Conservation (phyloP, 2,888 invertebrate genomes). For the Hypercompe scribonia region DNA sequence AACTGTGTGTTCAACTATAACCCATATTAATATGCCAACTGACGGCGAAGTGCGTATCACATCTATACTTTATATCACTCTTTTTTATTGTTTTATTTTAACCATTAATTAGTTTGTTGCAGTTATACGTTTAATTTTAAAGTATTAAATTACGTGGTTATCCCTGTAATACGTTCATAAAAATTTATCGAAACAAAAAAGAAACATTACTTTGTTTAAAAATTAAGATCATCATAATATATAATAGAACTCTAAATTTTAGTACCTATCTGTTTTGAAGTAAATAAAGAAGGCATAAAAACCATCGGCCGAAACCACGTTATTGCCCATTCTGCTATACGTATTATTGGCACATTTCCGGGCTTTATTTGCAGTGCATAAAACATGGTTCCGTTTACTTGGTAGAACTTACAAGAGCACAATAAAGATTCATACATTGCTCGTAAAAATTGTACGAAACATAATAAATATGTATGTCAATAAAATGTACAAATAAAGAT, state of each 20-base stretch:
- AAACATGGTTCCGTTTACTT: constrained; percentile 30
- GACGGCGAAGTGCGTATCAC: no score
- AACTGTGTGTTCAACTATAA: no score
- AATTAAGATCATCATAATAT: constrained; percentile 42
- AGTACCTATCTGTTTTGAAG: constrained; percentile 56
- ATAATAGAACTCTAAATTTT: constrained; percentile 51
- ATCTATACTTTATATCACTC: no score
- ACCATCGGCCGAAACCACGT: constrained; percentile 53
- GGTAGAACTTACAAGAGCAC: constrained; percentile 21
- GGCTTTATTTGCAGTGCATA: constrained; percentile 54
- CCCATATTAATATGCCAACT: no score
- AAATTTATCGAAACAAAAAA: neutral
- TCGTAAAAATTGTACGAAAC: neutral
- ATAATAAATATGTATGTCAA: neutral
- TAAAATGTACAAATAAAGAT: neutral
- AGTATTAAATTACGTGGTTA: neutral
- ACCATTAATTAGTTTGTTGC: no score
- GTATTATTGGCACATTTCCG: constrained; percentile 53
- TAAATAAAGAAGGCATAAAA: constrained; percentile 57
- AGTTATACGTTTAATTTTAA: neutral
- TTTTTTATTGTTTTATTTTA: neutral
- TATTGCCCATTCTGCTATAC: constrained; percentile 55
- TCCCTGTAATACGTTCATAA: neutral
- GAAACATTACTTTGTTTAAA: constrained; percentile 39
- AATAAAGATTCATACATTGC: neutral